Evolutionary conservation across 2,113 vertebrate genomes (phyloP).

Genomic region (Bos indicus): DNA sequence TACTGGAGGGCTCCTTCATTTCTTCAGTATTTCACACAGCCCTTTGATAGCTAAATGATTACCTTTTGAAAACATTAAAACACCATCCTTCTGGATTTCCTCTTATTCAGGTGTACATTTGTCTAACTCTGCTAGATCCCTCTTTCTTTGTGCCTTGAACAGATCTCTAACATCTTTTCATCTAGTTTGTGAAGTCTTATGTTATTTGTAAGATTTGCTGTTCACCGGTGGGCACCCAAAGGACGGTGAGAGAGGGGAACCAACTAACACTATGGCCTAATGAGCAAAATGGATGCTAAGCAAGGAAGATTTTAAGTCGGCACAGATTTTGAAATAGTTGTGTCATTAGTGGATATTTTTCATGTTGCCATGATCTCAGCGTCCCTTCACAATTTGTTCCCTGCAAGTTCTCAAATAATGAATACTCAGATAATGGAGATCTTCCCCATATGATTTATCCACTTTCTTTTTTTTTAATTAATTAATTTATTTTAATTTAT

Average conservation of each 20-base stretch:
- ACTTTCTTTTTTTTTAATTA: neutral
- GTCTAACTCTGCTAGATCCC: neutral
- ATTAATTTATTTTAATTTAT: too few relatives aligned
- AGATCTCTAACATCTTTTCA: neutral
- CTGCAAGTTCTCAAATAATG: neutral
- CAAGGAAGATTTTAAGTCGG: neutral
- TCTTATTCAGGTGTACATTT: neutral
- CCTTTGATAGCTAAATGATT: neutral
- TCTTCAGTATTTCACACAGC: neutral
- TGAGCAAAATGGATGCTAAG: neutral
- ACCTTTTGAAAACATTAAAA: neutral
- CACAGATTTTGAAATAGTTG: neutral
- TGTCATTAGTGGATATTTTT: neutral
- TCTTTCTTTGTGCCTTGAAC: neutral
- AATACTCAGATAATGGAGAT: neutral
- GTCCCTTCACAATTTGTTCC: neutral
- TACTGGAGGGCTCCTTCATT: neutral
- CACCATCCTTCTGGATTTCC: neutral
- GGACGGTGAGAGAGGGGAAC: neutral
- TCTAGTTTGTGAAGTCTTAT: neutral
- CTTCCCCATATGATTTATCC: neutral
- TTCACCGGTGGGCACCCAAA: neutral
- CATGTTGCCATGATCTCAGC: neutral
- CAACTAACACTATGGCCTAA: neutral
- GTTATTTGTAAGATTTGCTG: neutral